Evolutionary conservation across 2,113 vertebrate species (phyloP).

Genomic region (Marmota flaviventris): DNA sequence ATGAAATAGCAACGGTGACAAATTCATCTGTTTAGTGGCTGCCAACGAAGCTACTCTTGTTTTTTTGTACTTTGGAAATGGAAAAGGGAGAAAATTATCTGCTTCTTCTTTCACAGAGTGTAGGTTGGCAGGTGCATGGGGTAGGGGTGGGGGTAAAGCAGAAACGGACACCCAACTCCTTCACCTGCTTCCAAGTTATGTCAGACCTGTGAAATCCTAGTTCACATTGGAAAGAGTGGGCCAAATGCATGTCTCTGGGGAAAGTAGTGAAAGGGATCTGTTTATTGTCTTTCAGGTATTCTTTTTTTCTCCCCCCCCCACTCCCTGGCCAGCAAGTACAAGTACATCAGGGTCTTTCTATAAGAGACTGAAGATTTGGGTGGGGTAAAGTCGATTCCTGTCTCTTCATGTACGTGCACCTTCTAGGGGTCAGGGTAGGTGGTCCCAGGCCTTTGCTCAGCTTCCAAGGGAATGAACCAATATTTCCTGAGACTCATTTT

Average conservation of each 20-base stretch:
- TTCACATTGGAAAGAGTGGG: background rate
- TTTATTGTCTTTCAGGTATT: background rate
- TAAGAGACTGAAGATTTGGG: background rate
- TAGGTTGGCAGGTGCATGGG: background rate
- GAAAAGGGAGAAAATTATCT: conserved; percentile 3
- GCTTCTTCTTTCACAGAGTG: background rate
- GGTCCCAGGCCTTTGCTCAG: background rate
- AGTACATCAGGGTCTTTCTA: background rate
- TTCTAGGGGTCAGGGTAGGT: background rate
- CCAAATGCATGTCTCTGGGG: background rate
- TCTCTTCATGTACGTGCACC: background rate
- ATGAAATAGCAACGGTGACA: background rate
- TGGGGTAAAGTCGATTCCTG: background rate
- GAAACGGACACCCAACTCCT: background rate
- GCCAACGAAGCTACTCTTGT: background rate
- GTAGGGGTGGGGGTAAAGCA: no score
- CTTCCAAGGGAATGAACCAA: background rate
- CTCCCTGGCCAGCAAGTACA: background rate
- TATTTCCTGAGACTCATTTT: background rate
- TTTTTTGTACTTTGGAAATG: conserved; percentile 28
- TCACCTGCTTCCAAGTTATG: conserved; percentile 23
- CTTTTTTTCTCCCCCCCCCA: background rate
- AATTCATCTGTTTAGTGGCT: background rate
- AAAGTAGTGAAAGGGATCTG: background rate
- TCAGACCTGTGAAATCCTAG: background rate